Base-by-base conservation (phyloP, 2,113 vertebrate genomes). In the Thryonomys swinderianus region DNA sequence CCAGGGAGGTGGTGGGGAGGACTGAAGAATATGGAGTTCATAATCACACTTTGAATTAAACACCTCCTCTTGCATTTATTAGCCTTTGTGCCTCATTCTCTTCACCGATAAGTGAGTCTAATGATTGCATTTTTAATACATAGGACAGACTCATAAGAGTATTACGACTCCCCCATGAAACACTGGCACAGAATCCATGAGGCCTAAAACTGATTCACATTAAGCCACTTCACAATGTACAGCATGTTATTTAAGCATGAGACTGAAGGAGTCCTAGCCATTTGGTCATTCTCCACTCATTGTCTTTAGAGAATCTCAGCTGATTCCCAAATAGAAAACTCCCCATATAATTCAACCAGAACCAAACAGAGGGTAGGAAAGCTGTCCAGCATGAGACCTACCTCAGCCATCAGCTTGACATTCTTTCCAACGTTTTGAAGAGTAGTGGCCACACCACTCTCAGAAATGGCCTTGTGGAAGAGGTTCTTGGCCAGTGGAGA, bases 401-500 rank as follows among this genome's bases (percentile, higher is more conserved):
- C 97, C 85, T 96, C 14, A 73, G 92, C 85, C 34, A 4, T 0
- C 0, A 71, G 25, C 30, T 81, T 96, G 2, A 2, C 0, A 20
- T 94, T 67, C 2, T 48, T 78, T 62, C 5, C 40, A 17, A 82
- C 0, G 42, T 97, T 11, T 59, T 0, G 0, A 86, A 3, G 0
- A 0, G 93, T 4, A 30, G 96, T 83, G 84, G 96, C 96, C 25
- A 98, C 98, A 0, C 98, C 98, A 45, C 98, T 99, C 95, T 99
- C 97, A 32, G 99, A 98, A 81, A 99, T 98, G 2, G 98, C 99
- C 82, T 97, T 98, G 5, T 99, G 99, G 96, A 99, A 99, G 74
- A 99, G 93, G 32, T 98, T 98, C 96, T 98, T 98, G 34, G 98
- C 95, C 95, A 98, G 91, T 9, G 98, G 99, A 93, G 98, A 98